Base-by-base conservation (phyloP, 2,113 vertebrate species). In the Cephalopterus ornatus region DNA sequence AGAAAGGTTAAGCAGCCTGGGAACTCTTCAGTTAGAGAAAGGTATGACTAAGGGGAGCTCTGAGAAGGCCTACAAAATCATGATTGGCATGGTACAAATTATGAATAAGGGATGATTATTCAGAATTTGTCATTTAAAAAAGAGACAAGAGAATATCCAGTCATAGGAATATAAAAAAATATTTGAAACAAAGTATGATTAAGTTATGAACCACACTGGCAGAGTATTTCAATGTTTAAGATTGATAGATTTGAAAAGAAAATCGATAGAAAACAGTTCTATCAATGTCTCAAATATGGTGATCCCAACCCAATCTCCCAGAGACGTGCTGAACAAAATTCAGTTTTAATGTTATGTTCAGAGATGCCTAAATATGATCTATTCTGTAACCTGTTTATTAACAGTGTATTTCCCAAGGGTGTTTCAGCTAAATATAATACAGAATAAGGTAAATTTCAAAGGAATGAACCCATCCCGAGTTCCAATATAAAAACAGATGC, bases 331-430 rank as follows among this genome's bases (percentile, higher is more conserved):
- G 26, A 84, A 73, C 14, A 74, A 87, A 87, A 76, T 41, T 17
- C 0, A 0, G 13, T 61, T 91, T 76, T 52, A 44, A 58, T n/a
- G 4, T 44, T 78, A 44, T 6, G 3, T 24, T 79, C 33, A 63
- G 30, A 63, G 37, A 35, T 5, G 1, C 7, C 12, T 82, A 50
- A 90, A 52, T 59, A 47, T 27, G 23, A 26, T 56, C 27, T 75
- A 21, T 61, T 17, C 12, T 49, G 7, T 23, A 67, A 3, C 35
- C 15, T 72, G 15, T 63, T 85, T 82, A 79, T 68, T 41, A 88
- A 22, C 17, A 46, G 17, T 24, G 4, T 52, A 16, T 47, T 92
- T 92, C 39, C 33, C 21, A 77, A 88, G 12, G 5, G 9, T 61
- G 4, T 33, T 91, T 92, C 44, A 72, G 14, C 1, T 72, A 72